Conservation (phyloP, 2,797 vertebrate genomes). For the Babyrousa celebensis region DNA sequence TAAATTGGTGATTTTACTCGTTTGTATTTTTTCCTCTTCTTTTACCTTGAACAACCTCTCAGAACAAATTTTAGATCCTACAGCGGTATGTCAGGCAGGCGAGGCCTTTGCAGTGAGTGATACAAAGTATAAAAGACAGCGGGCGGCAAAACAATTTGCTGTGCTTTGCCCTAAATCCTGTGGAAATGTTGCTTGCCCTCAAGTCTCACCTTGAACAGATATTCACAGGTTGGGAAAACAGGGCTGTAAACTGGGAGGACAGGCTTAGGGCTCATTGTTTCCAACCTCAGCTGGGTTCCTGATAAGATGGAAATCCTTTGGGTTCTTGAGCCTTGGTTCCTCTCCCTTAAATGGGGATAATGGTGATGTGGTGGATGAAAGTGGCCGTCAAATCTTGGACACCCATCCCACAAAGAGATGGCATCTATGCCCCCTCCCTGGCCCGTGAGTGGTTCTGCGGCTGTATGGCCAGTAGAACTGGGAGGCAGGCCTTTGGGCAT, state of each 20-base stretch:
- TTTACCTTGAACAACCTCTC: slow-evolving; percentile 77
- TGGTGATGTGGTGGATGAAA: not conserved
- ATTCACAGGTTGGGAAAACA: not conserved
- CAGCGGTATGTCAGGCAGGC: not conserved
- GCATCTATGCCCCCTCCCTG: too few relatives aligned
- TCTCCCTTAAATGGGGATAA: not conserved
- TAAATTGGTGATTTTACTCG: slow-evolving; percentile 66
- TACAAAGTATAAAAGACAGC: not conserved
- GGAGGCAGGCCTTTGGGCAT: not conserved
- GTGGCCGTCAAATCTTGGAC: not conserved
- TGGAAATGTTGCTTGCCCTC: not conserved
- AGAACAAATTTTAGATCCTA: not conserved
- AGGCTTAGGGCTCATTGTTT: not conserved
- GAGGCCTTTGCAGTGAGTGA: not conserved
- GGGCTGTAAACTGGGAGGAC: not conserved
- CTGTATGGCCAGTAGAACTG: not conserved
- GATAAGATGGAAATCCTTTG: not conserved
- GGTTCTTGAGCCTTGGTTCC: not conserved
- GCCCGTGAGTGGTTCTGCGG: not conserved
- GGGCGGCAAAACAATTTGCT: slow-evolving; percentile 36
- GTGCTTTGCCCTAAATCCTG: not conserved
- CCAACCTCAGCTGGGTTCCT: not conserved
- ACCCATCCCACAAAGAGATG: not conserved
- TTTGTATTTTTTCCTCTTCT: slow-evolving; percentile 58
- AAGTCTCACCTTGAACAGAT: not conserved